Conservation (phyloP, 1,140 invertebrate species). For the Homalodisca vitripennis region DNA sequence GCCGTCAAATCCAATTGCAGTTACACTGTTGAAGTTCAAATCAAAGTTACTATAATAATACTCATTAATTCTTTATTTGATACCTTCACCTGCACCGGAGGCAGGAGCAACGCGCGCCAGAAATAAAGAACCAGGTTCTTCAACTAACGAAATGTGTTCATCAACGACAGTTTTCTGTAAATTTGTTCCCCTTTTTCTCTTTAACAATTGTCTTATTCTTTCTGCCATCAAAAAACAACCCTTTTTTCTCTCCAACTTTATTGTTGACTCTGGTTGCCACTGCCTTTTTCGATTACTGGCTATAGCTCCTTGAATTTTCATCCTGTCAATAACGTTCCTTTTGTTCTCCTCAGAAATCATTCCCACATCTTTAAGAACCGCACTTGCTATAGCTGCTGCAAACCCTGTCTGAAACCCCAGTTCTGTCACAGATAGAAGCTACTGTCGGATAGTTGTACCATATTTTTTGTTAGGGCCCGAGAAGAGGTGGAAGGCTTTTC, state of each 20-base stretch:
- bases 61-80: neutral
- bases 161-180: neutral
- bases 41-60: neutral
- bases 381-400: slow-evolving; percentile 15
- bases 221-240: neutral
- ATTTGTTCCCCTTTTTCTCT: neutral
- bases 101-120: neutral
- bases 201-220: neutral
- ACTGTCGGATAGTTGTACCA: no score
- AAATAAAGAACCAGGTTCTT: neutral
- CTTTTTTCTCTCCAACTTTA: neutral
- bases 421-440: no score
- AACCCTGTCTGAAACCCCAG: no score
- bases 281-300: neutral
- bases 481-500: no score
- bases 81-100: neutral
- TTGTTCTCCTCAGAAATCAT: neutral
- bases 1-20: neutral
- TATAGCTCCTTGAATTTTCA: slow-evolving; percentile 10
- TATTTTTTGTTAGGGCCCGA: no score
- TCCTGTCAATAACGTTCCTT: slow-evolving; percentile 5
- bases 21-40: neutral
- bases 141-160: neutral
- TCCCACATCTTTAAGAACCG: slow-evolving; percentile 2
- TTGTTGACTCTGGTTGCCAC: neutral